Evolutionary conservation across 64 coral and sea anemone genomes (phyloP), one percentile per base, ranked within the genome.

Genomic region (Montipora foliosa): DNA sequence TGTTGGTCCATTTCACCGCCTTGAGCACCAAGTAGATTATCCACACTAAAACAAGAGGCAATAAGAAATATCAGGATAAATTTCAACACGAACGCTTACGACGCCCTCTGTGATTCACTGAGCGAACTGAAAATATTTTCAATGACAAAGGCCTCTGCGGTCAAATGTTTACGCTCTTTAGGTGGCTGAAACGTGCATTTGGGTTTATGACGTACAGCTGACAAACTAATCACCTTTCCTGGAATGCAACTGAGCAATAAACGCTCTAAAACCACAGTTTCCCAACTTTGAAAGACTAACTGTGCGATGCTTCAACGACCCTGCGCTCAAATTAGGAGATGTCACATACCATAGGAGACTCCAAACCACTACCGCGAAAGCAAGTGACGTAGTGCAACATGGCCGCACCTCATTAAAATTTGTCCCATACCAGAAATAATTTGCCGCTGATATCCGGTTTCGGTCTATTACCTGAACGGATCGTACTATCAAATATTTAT

Each of bases 351-450:
- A 19, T 15, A 16, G 7, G 0, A 37, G 12, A 4, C 45, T 47
- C 76, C 13, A 13, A 13, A 19, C 4, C 13, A 46, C 44, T 7
- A 76, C 16, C 62, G 15, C 62, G 10, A 76, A 76, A 76, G 11
- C 24, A 8, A 22, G 45, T 82, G 79, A 82, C 79, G 79, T 82
- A 82, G 19, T 19, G 49, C 20, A 60, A 82, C 52, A 82, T 82
- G 79, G 79, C 79, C 79, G 79, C 79, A 37, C 79, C 79, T 82
- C 79, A 37, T 82, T 11, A 62, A 82, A 82, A 82, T 82, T 82
- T 82, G 79, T 82, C 79, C 19, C 79, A 82, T 82, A 15, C 15
- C 76, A 48, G 46, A 78, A 78, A 78, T 78, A 50, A 15, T 78
- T 78, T 15, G 3, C 16, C 45, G 16, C 4, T 46, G 49, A 71